Percentiles rank a stretch among this genome's conserved stretches.
Evolutionary conservation across 2,113 vertebrate genomes (phyloP).

Genomic region (Lasiurus cinereus): DNA sequence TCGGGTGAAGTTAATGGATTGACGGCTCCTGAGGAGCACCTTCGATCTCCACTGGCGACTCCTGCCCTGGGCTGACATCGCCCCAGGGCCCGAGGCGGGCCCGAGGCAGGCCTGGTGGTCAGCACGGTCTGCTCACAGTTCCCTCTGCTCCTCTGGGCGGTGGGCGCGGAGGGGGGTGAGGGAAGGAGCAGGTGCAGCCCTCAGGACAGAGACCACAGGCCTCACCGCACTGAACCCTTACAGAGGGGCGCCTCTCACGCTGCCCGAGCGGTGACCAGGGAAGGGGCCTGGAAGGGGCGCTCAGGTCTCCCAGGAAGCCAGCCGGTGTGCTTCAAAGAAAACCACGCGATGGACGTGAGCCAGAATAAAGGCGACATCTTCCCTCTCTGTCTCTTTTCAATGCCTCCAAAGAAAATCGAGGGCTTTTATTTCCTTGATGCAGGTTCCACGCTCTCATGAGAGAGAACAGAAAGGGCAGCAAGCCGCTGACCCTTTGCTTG

Average conservation of each 20-base stretch:
- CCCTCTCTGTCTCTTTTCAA: background rate
- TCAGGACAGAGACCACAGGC: background rate
- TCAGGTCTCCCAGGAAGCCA: background rate
- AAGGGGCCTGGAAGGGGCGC: rapidly evolving
- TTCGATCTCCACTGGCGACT: background rate
- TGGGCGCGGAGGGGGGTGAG: rapidly evolving
- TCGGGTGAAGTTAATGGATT: constrained; percentile 83
- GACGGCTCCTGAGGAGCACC: constrained; percentile 71
- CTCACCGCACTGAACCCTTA: rapidly evolving
- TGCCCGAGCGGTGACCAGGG: background rate
- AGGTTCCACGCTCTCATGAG: background rate
- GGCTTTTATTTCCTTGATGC: background rate
- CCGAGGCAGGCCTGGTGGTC: background rate
- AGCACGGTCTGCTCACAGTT: background rate
- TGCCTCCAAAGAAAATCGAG: background rate
- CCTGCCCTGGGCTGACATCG: background rate
- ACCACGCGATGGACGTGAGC: rapidly evolving
- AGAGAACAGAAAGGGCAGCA: background rate
- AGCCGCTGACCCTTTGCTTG: background rate
- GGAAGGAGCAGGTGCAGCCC: background rate
- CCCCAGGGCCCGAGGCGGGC: background rate
- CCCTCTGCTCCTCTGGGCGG: background rate
- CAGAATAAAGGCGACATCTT: background rate
- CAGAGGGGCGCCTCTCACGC: rapidly evolving
- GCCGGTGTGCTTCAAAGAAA: rapidly evolving